Base-by-base conservation (phyloP, 2,797 vertebrate species). In the Parambassis ranga region DNA sequence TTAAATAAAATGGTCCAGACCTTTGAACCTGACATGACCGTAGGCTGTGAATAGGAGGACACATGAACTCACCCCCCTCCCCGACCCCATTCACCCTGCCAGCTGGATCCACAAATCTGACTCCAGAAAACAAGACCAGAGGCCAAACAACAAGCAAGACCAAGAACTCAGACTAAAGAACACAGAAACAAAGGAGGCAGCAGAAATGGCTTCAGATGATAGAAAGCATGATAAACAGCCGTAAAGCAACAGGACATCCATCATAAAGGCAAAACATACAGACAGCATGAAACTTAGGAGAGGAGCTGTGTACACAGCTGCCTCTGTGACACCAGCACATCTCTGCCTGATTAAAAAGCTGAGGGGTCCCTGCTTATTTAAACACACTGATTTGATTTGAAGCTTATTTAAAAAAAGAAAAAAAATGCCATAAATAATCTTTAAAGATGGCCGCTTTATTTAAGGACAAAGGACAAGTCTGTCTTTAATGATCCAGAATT, bases 251-350 rank as follows among this genome's bases (percentile, higher is more conserved):
- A 50, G 3, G 47, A 32, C 13, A 10, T 68, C 7, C 0, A 36
- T 14, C 13, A 0, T 10, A 9, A 50, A 53, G 33, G 15, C 26
- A 71, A 39, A 55, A 70, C 20, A 32, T 2, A 26, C 13, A 43
- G 14, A 52, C 2, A 0, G 5, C 52, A 7, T 13, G 0, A 20
- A 10, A 23, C n/a, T 32, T 27, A 41, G 41, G 27, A 18, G 39
- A 32, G 28, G 2, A 10, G 8, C 6, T 66, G 68, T 66, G 35
- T 37, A n/a, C 38, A 19, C 70, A 77, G 77, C 75, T 73, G 62
- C 38, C 44, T 37, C 3, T 46, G 1, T 15, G 6, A 13, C 3
- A 9, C 1, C 5, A 5, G n/a, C 1, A 5, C 27, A 14, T 1
- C 2, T 32, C 43, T 27, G 28, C 10, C 5, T 10, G 9, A 8